Conservation (phyloP, 2,888 invertebrate species). For the Plutella xylostella region DNA sequence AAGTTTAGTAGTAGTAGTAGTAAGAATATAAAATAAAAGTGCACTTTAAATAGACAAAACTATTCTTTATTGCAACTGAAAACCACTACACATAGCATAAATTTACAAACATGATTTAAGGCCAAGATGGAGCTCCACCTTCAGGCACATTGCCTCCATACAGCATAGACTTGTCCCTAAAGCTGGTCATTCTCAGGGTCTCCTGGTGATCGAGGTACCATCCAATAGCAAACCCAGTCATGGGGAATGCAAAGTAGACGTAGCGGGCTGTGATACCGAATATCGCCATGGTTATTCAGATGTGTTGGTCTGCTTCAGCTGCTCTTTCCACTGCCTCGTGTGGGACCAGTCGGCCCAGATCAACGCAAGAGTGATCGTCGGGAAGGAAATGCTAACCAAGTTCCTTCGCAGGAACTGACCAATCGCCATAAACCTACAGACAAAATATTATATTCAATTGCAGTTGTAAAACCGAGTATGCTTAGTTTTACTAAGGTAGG, state of each 20-base stretch:
- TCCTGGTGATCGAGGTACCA: conserved; percentile 75
- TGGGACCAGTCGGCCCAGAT: conserved; percentile 81
- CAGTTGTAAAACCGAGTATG: not conserved
- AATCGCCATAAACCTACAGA: conserved; percentile 66
- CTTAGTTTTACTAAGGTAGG: too few species aligned
- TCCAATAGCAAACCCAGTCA: conserved; percentile 72
- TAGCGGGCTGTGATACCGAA: conserved; percentile 69
- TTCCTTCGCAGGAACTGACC: conserved; percentile 69
- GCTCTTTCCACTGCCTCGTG: conserved; percentile 79
- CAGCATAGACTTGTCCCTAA: conserved; percentile 83
- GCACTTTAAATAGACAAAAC: not conserved
- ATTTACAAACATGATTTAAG: conserved; percentile 34
- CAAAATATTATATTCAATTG: not conserved
- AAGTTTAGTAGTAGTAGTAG: too few species aligned
- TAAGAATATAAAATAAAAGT: not conserved
- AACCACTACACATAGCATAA: too few species aligned
- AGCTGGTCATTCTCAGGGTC: conserved; percentile 77
- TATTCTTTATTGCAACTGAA: too few species aligned
- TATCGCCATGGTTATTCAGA: conserved; percentile 52
- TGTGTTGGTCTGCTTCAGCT: conserved; percentile 23
- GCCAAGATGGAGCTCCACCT: conserved; percentile 82
- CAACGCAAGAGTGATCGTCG: conserved; percentile 62
- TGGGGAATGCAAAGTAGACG: conserved; percentile 61
- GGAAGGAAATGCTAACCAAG: conserved; percentile 76
- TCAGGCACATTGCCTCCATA: conserved; percentile 75